Percentiles rank a stretch among this genome's conserved stretches.
Evolutionary conservation across 2,888 invertebrate genomes (phyloP).

Genomic region (Apamea epomidion): DNA sequence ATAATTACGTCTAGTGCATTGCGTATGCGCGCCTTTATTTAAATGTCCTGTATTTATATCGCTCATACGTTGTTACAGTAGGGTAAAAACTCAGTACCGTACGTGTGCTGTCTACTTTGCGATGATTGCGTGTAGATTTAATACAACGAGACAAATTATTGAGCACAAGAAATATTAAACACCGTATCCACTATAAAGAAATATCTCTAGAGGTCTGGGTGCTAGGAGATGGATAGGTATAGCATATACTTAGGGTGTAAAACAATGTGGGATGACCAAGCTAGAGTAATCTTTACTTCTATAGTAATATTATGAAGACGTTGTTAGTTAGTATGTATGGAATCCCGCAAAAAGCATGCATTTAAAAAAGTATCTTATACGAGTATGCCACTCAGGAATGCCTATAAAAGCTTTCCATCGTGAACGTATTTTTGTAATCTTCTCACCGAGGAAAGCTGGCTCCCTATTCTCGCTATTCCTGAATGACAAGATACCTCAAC

Average conservation of each 20-base stretch:
- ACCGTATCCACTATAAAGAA: too few relatives aligned
- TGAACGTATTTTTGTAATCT: not conserved
- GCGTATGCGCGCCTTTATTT: not conserved
- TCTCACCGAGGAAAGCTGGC: not conserved
- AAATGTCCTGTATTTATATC: not conserved
- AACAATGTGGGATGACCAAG: not conserved
- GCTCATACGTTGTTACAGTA: not conserved
- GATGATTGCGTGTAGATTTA: not conserved
- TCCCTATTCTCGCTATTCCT: not conserved
- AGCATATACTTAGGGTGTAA: not conserved
- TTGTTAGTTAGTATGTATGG: not conserved
- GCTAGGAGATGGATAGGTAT: too few relatives aligned
- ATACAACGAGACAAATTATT: not conserved
- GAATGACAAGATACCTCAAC: not conserved
- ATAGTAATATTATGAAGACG: not conserved
- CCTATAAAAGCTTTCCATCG: not conserved
- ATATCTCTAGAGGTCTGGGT: not conserved
- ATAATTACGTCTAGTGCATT: not conserved
- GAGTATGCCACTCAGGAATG: not conserved
- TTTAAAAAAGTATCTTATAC: not conserved
- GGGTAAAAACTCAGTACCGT: not conserved
- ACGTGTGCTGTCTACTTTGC: not conserved
- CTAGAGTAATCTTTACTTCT: not conserved
- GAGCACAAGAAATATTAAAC: not conserved
- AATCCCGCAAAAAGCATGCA: not conserved